A percentile compares a stretch with the other conserved stretches of the same genome.
These are phyloP conservation scores for Argynnis bischoffii DNA, from an alignment of 2,888 invertebrate genomes.

Conservation along the genomic window DNA sequence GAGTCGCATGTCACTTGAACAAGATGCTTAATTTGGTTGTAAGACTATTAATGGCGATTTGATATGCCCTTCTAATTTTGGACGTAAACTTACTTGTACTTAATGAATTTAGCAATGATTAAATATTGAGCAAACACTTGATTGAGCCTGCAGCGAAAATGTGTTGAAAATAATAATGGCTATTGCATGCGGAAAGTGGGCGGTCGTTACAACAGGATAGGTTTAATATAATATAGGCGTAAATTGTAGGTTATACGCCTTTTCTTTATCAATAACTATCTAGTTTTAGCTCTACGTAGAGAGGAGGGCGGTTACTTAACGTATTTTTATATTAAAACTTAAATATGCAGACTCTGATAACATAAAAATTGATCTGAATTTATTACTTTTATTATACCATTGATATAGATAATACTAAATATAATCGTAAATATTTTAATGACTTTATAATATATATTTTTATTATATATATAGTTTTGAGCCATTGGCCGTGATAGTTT, in stretches of 20 bases:
- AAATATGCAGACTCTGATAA: too few relatives aligned
- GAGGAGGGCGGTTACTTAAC: slow-evolving; percentile 15
- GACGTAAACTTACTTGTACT: not conserved
- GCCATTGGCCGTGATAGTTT: slow-evolving; percentile 35
- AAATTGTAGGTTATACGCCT: slow-evolving; percentile 39
- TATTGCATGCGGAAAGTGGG: slow-evolving; percentile 38
- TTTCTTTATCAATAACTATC: slow-evolving; percentile 38
- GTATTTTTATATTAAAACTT: not conserved
- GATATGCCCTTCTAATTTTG: slow-evolving; percentile 3
- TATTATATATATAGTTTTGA: too few relatives aligned
- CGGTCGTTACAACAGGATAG: slow-evolving; percentile 34
- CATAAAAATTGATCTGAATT: too few relatives aligned
- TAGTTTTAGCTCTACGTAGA: slow-evolving; percentile 23
- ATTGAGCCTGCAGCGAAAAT: slow-evolving; percentile 30
- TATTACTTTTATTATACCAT: too few relatives aligned
- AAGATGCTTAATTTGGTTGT: too few relatives aligned
- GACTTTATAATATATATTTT: too few relatives aligned
- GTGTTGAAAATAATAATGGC: slow-evolving; percentile 36
- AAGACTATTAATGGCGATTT: not conserved
- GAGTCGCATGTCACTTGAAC: too few relatives aligned
- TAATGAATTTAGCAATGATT: slow-evolving; percentile 14
- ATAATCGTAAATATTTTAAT: too few relatives aligned
- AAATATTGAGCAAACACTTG: slow-evolving; percentile 23
- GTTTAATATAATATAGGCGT: slow-evolving; percentile 37
- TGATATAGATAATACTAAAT: too few relatives aligned